These are phyloP conservation scores for Marronus borbonicus DNA, from an alignment of 2,888 invertebrate species.

Conservation along the genomic window DNA sequence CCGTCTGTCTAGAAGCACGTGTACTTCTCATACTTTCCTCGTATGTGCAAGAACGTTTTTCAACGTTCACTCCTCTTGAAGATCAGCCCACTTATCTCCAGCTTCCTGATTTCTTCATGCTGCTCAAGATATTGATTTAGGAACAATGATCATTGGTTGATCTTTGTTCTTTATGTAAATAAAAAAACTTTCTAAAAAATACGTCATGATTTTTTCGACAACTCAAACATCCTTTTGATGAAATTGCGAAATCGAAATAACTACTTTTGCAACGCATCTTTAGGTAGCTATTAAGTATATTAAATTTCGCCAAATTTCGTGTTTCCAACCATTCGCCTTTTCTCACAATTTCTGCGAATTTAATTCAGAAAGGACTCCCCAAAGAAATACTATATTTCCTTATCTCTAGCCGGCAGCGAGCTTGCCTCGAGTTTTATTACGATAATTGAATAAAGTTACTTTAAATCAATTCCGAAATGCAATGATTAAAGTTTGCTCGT, in stretches of 20 bases:
- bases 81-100: too few species aligned
- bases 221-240: not conserved
- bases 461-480: constrained; percentile 24
- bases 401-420: constrained; percentile 7
- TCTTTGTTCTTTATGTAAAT: too few species aligned
- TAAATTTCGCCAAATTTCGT: not conserved
- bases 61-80: too few species aligned
- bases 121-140: too few species aligned
- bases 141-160: too few species aligned
- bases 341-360: not conserved
- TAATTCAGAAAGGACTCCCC: not conserved
- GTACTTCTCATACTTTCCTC: too few species aligned
- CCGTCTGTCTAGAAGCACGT: too few species aligned
- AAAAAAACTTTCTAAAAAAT: too few species aligned
- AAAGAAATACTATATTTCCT: constrained; percentile 1
- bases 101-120: too few species aligned
- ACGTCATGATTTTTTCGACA: not conserved
- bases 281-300: not conserved
- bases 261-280: not conserved
- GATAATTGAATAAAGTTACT: constrained; percentile 25
- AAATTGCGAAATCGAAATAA: not conserved
- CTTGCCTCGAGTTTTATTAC: constrained; percentile 8
- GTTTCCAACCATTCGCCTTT: not conserved
- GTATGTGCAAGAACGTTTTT: too few species aligned
- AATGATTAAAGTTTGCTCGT: constrained; percentile 11